Percentiles rank a stretch among this genome's conserved stretches.
phyloP scores from a whole-genome alignment of 1,140 invertebrate species.

The Brachionus asplanchnoidis region DNA sequence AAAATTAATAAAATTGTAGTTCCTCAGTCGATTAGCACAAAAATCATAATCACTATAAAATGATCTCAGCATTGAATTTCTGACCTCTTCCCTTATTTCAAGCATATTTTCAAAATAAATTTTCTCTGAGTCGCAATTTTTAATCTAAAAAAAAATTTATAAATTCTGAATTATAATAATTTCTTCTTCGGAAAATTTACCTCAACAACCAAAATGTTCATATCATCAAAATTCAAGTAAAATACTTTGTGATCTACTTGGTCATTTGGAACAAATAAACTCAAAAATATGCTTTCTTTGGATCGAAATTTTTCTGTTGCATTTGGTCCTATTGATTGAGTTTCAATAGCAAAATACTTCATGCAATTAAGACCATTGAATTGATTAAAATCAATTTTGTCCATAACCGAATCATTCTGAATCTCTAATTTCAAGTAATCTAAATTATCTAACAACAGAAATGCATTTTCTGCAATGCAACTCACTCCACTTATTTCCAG shows the following conservation, averaged over 20 bases:
- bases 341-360: neutral
- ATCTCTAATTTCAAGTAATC: neutral
- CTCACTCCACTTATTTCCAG: neutral
- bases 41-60: conserved; percentile 26
- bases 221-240: conserved; percentile 1
- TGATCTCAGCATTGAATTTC: neutral
- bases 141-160: neutral
- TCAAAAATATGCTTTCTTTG: neutral
- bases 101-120: neutral
- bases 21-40: neutral
- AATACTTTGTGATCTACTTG: neutral
- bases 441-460: neutral
- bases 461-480: neutral
- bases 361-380: neutral
- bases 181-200: neutral
- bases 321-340: neutral
- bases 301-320: neutral
- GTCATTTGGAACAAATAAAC: neutral
- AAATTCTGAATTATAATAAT: neutral
- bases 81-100: neutral
- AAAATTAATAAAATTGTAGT: conserved; percentile 14
- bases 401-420: neutral
- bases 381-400: neutral
- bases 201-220: neutral
- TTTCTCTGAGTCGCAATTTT: neutral